A percentile compares a stretch with the other conserved stretches of the same genome.
Conservation (phyloP, 2,888 invertebrate genomes). For the Pegoplata infirma region DNA sequence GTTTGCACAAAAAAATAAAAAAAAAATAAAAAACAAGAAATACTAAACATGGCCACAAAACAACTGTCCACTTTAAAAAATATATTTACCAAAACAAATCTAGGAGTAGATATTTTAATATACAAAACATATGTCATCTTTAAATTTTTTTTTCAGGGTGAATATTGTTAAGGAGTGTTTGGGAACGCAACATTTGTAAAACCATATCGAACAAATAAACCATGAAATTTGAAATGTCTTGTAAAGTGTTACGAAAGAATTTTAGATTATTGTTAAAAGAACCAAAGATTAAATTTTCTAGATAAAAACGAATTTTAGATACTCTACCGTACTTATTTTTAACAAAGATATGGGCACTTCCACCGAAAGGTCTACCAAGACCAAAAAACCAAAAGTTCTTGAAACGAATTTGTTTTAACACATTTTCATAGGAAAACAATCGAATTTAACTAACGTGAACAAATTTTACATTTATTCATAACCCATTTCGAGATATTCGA, state of each 20-base stretch:
- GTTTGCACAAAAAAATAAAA: conserved; percentile 23
- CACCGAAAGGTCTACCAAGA: no score
- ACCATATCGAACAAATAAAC: conserved; percentile 53
- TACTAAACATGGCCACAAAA: conserved; percentile 42
- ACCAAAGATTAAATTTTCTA: background rate
- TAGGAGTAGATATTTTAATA: background rate
- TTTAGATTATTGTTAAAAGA: conserved; percentile 33
- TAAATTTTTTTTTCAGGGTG: background rate
- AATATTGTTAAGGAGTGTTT: background rate
- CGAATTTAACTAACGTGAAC: no score
- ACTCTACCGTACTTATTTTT: no score
- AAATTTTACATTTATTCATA: no score
- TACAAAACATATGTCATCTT: conserved; percentile 35
- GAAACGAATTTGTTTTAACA: no score
- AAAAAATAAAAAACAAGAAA: conserved; percentile 17
- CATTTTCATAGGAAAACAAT: no score
- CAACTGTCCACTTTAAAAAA: conserved; percentile 38
- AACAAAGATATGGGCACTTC: no score
- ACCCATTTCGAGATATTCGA: no score
- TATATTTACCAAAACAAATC: conserved; percentile 26
- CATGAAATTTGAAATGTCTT: conserved; percentile 58
- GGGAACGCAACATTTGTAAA: conserved; percentile 30
- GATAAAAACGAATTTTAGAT: no score
- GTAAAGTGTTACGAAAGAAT: conserved; percentile 49
- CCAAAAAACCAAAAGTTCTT: no score